These are phyloP conservation scores for Microhierax caerulescens DNA, from an alignment of 2,797 vertebrate genomes.

Conservation along the genomic window DNA sequence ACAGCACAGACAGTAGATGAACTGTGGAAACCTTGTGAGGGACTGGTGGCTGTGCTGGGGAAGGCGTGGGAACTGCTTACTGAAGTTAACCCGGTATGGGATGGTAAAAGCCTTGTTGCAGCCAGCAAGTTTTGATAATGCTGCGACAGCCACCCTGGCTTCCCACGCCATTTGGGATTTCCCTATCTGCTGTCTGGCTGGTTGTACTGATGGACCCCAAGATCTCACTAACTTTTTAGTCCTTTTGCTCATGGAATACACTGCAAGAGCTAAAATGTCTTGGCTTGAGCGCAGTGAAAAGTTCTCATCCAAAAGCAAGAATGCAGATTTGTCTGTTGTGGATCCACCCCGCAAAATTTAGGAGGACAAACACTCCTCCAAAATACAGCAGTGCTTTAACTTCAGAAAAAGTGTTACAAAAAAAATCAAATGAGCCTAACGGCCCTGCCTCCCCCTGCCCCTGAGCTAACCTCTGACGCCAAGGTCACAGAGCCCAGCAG, in stretches of 20 bases:
- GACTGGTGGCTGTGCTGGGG: no score
- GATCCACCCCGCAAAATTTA: background rate
- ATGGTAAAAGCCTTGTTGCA: no score
- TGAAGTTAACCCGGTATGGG: no score
- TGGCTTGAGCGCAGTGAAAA: background rate
- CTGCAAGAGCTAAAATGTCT: background rate
- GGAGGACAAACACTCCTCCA: background rate
- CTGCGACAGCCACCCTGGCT: background rate
- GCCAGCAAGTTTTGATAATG: no score
- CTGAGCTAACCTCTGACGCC: background rate
- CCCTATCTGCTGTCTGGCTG: accelerated
- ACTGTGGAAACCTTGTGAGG: no score
- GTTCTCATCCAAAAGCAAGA: background rate
- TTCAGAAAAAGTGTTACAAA: background rate
- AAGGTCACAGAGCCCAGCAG: accelerated
- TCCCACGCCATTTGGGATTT: background rate
- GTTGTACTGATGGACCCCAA: background rate
- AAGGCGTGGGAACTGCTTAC: no score
- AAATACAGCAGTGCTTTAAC: background rate
- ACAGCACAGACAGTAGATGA: no score
- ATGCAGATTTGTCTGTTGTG: background rate
- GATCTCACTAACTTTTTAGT: background rate
- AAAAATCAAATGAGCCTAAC: background rate
- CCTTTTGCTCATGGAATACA: background rate
- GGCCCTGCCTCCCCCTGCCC: background rate